These are phyloP conservation scores for Arvicanthis niloticus DNA, from an alignment of 2,113 vertebrate genomes.

Conservation along the genomic window DNA sequence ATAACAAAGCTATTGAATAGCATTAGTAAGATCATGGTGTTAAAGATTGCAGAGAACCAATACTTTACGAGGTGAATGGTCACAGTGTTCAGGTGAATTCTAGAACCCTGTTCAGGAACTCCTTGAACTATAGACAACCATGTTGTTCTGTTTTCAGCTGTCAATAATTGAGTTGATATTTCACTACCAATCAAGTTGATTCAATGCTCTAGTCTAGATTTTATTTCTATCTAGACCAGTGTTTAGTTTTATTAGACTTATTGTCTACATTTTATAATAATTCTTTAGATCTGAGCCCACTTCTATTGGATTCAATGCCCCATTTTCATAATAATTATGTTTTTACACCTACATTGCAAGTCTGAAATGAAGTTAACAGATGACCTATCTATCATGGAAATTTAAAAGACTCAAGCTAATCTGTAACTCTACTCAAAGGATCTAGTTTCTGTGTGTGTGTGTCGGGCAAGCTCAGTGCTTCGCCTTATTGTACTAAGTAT, in stretches of 20 bases:
- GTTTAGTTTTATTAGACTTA: constrained; percentile 33
- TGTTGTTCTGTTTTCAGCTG: background rate
- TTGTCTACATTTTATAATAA: constrained; percentile 51
- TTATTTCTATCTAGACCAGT: constrained; percentile 21
- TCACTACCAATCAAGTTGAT: background rate
- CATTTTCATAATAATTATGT: constrained; percentile 63
- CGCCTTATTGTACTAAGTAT: background rate
- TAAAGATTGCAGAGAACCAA: background rate
- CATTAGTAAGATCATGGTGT: background rate
- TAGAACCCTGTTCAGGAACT: background rate
- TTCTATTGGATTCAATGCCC: constrained; percentile 44
- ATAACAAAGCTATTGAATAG: background rate
- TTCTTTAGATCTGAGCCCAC: constrained; percentile 6
- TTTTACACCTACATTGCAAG: constrained; percentile 56
- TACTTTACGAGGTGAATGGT: background rate
- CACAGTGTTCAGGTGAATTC: background rate
- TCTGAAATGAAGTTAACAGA: constrained; percentile 61
- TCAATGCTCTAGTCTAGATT: constrained; percentile 4
- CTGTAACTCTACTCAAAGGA: background rate
- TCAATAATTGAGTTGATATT: background rate
- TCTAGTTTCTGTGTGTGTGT: background rate
- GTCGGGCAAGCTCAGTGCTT: background rate
- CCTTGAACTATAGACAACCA: background rate
- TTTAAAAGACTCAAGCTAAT: constrained; percentile 17
- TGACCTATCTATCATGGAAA: background rate